phyloP scores from a whole-genome alignment of 2,797 vertebrate genomes.

The Pseudocheirus occidentalis region DNA sequence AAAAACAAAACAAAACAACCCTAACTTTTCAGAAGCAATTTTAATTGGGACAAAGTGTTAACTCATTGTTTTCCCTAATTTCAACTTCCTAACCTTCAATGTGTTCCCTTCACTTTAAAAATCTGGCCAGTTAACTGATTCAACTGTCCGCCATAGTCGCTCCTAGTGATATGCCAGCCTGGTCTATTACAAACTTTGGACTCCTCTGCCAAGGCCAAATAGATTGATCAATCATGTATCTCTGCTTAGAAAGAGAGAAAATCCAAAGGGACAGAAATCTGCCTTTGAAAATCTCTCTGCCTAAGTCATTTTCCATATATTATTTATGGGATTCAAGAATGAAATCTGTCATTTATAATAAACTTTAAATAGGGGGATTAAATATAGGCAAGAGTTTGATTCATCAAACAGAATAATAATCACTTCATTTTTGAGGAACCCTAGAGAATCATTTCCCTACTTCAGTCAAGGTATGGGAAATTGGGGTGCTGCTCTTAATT shows the following conservation, averaged over 20 bases:
- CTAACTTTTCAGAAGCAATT: background rate
- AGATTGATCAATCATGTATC: background rate
- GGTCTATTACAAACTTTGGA: background rate
- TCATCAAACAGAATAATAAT: no score
- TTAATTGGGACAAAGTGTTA: background rate
- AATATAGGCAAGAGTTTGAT: no score
- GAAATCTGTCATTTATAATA: no score
- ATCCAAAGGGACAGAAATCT: background rate
- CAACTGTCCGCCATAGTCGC: background rate
- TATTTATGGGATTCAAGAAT: no score
- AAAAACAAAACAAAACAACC: background rate
- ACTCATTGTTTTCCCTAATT: background rate
- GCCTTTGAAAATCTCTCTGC: background rate
- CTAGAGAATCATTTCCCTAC: no score
- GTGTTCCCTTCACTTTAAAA: background rate
- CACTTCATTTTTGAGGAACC: no score
- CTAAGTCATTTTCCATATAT: no score
- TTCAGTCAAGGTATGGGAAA: no score
- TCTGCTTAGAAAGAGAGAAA: no score
- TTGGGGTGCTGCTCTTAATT: no score
- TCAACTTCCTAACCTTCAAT: background rate
- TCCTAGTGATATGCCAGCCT: background rate
- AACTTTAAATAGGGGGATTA: no score
- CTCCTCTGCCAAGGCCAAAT: background rate
- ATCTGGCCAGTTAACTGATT: background rate